phyloP scores from a whole-genome alignment of 2,113 vertebrate genomes.

The Addax nasomaculatus region DNA sequence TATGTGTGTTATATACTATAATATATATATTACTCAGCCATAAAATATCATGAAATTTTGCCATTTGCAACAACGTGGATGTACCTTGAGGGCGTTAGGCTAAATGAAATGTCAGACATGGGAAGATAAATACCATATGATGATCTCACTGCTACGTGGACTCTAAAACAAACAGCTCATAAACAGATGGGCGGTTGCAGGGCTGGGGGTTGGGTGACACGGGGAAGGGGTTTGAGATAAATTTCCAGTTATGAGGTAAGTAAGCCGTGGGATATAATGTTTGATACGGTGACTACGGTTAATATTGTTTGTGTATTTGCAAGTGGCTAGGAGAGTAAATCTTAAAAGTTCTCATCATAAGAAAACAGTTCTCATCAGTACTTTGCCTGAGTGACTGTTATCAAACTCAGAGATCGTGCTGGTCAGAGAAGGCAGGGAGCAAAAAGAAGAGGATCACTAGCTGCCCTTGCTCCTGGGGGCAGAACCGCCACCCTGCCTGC shows the following conservation, averaged over 20 bases:
- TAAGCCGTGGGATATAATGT: neutral
- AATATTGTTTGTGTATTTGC: neutral
- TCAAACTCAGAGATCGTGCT: accelerated
- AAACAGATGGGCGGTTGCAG: neutral
- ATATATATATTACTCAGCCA: neutral
- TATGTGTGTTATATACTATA: neutral
- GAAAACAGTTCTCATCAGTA: neutral
- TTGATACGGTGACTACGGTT: accelerated
- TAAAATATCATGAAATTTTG: neutral
- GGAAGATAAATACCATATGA: neutral
- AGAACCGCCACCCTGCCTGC: neutral
- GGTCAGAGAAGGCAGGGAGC: neutral
- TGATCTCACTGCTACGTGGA: accelerated
- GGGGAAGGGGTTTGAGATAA: neutral
- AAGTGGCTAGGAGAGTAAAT: neutral
- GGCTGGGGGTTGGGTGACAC: neutral
- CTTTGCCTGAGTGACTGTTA: neutral
- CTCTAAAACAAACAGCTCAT: no score
- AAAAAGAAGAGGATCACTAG: neutral
- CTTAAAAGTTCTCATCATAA: neutral
- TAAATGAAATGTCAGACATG: neutral
- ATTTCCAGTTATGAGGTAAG: no score
- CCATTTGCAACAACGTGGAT: neutral
- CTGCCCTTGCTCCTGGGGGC: neutral
- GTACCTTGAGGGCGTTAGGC: neutral